These are phyloP conservation scores for Archips xylosteana DNA, from an alignment of 2,888 invertebrate species.

Conservation along the genomic window DNA sequence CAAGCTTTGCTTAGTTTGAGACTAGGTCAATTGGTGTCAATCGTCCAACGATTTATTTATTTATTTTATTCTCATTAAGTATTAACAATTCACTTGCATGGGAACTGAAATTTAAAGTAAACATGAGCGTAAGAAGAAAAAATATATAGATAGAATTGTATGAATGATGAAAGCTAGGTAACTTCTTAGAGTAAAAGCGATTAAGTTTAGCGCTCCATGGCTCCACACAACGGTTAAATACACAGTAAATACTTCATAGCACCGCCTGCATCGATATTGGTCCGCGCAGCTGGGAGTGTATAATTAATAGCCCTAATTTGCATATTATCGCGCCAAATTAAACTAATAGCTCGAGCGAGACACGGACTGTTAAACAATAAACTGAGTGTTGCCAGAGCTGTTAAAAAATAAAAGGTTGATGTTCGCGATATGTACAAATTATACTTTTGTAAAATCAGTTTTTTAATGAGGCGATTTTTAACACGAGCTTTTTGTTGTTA, in stretches of 20 bases:
- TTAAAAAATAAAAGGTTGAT: neutral
- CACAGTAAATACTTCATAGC: conserved; percentile 9
- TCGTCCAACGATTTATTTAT: too few relatives aligned
- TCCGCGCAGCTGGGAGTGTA: conserved; percentile 31
- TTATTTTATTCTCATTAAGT: too few relatives aligned
- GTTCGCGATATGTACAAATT: neutral
- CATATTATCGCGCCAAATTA: conserved; percentile 27
- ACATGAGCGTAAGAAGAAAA: too few relatives aligned
- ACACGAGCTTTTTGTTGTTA: too few relatives aligned
- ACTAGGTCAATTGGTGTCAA: too few relatives aligned
- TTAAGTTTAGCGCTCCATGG: neutral
- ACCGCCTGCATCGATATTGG: conserved; percentile 24
- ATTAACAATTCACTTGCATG: too few relatives aligned
- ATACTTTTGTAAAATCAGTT: too few relatives aligned
- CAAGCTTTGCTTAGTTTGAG: too few relatives aligned
- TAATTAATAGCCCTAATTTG: conserved; percentile 23
- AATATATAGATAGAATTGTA: too few relatives aligned
- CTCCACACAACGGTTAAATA: neutral
- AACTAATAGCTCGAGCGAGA: conserved; percentile 19
- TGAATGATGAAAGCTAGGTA: neutral
- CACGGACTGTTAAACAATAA: conserved; percentile 2
- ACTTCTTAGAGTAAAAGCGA: neutral
- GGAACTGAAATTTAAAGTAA: too few relatives aligned
- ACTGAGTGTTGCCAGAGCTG: neutral
- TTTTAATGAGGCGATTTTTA: too few relatives aligned